Conservation (phyloP, 2,113 vertebrate genomes). For the Alethe castanea region DNA sequence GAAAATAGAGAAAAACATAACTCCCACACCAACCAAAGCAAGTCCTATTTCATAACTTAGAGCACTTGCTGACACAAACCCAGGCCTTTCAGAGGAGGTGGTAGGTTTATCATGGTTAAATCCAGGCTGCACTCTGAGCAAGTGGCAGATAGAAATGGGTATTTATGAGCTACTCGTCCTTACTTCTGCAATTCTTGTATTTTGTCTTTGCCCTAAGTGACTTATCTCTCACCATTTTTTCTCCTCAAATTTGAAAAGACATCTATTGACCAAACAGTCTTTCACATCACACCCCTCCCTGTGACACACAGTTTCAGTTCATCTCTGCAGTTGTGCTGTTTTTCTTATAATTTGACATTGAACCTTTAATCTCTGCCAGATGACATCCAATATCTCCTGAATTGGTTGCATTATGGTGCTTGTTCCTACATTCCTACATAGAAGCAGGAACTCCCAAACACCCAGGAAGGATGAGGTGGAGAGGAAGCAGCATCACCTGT, state of each 20-base stretch:
- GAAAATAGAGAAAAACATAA: background rate
- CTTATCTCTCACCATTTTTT: background rate
- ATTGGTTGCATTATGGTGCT: background rate
- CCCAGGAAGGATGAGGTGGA: background rate
- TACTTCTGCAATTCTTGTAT: background rate
- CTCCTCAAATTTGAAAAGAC: background rate
- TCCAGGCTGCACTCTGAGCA: background rate
- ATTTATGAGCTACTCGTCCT: background rate
- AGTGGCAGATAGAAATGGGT: accelerated
- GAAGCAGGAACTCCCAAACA: background rate
- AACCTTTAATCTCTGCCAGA: background rate
- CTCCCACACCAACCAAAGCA: background rate
- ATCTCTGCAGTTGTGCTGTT: background rate
- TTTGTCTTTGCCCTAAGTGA: background rate
- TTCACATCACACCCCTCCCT: background rate
- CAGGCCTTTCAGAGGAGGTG: background rate
- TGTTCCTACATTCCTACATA: background rate
- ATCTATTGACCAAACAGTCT: accelerated
- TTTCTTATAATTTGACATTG: background rate
- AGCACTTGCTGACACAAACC: background rate
- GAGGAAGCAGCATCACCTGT: background rate
- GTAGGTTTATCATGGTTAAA: background rate
- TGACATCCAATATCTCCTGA: accelerated
- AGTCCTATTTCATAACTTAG: background rate
- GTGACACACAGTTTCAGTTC: background rate